Base-by-base conservation (phyloP, 2,797 vertebrate species). In the Valencia hispanica region DNA sequence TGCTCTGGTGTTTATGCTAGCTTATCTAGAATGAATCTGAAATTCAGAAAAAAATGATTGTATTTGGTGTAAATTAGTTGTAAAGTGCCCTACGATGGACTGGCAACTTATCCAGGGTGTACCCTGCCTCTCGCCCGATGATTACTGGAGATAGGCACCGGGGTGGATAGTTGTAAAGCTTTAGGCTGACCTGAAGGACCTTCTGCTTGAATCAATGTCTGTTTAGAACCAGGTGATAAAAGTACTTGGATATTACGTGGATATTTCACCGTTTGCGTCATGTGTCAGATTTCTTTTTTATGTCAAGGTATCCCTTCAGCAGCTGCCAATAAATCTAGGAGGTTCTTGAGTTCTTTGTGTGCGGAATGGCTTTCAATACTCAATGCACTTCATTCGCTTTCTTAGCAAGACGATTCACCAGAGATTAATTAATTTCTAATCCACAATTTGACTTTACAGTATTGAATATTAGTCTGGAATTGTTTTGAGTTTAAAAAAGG, bases 271-370 rank as follows among this genome's bases (percentile, higher is more conserved):
- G 41, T 32, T 25, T 22, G 17, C 7, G 47, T 14, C 8, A 59
- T 66, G 34, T 61, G n/a, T 45, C 59, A 30, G 15, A 36, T 27
- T 3, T 65, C 15, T 47, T n/a, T 53, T 53, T 30, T 10, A 83
- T 77, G 70, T 68, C n/a, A 73, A 39, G 48, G 39, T 55, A 59
- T 48, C 15, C 25, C 10, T 53, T 45, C 27, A 57, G 39, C 39
- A 73, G 71, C 10, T 45, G 41, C 18, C 55, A 79, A 36, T 47
- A 68, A 30, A 71, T 75, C 30, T 70, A n/a, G 12, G 8, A 17
- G 71, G 45, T 66, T 65, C 47, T 47, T 2, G 1, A 43, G 70
- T 32, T 45, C 32, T 22, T 61, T 18, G 36, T 20, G 47, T 70
- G 22, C 39, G 45, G 25, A 25, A 36, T 73, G 47, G 66, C 6